These are phyloP conservation scores for Ptilorrhoa leucosticta DNA, from an alignment of 2,113 vertebrate species.

Conservation along the genomic window DNA sequence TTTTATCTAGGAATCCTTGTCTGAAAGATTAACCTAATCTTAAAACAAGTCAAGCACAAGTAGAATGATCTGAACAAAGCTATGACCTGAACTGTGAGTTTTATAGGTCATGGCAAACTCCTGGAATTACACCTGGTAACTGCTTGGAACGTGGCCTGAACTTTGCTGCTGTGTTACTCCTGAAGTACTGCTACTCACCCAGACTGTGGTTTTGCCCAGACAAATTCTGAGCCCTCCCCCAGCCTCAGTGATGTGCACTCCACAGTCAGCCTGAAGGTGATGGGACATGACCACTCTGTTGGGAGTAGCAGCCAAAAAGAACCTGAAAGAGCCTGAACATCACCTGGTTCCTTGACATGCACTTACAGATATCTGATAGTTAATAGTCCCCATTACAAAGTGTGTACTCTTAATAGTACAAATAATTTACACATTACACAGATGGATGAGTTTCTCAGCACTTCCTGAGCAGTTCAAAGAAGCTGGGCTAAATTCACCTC, in stretches of 20 bases:
- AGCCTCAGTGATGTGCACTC: fast-evolving
- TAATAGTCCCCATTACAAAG: background rate
- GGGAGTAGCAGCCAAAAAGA: background rate
- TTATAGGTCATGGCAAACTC: background rate
- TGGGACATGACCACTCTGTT: background rate
- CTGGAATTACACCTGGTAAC: background rate
- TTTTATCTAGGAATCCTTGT: background rate
- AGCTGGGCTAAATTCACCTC: background rate
- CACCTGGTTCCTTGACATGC: background rate
- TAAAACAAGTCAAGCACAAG: background rate
- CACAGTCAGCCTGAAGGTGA: fast-evolving
- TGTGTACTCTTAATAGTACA: background rate
- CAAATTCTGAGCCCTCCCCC: background rate
- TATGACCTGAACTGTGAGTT: background rate
- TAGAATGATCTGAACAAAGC: background rate
- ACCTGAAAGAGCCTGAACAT: background rate
- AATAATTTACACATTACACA: background rate
- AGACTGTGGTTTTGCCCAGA: fast-evolving
- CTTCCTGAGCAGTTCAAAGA: background rate
- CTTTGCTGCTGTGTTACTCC: background rate
- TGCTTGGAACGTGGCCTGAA: background rate
- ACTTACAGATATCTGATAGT: fast-evolving
- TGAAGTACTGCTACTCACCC: background rate
- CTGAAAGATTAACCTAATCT: background rate
- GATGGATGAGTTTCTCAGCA: background rate